Evolutionary conservation across 53 echinoderm and acorn worm genomes (phyloP), one percentile per base, ranked within the genome.

Genomic region (Temnopleurus reevesii): DNA sequence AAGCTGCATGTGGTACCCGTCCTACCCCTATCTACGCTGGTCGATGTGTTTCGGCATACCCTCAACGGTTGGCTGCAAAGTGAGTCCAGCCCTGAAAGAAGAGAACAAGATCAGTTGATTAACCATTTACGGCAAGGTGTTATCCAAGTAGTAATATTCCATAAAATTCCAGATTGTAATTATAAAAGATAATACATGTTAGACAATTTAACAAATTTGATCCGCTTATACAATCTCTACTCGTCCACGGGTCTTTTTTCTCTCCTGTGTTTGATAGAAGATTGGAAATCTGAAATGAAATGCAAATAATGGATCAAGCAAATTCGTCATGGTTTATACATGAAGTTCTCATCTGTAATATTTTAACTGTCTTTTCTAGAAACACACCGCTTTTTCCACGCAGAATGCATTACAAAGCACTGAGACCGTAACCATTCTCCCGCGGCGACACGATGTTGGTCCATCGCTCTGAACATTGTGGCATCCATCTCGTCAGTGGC

Each of bases 41-140:
- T 60, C 81, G 30, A 81, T 49, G 34, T 61, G 30, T 36, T 55
- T 49, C 45, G 35, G 60, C 63, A 64, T 82, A 51, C 31, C 58
- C 81, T 88, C 30, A 12, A 28, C 41, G 31, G 46, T 81, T 58
- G 80, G 27, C 61, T 27, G 53, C 88, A 64, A 4, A 51, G 23
- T 53, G 71, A 66, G n/a, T 65, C 88, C 51, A 87, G 88, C 54
- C 88, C 88, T 87, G 88, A 2, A 71, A 71, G n/a, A 83, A 46
- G 17, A 81, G 24, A 27, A 34, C 54, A 83, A 83, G 1, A 56
- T 0, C 12, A 81, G 49, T 8, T 18, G 17, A 80, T 71, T n/a
- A 71, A 71, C 23, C 41, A 38, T 31, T 13, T 29, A 31, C 30
- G 3, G 15, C 9, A n/a, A n/a, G n/a, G n/a, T n/a, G n/a, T n/a